Percentiles rank a stretch among this genome's conserved stretches.
Evolutionary conservation across 30 jellyfish, hydroid and myxozoan genomes (phyloP).

Genomic region (Pelagia noctiluca): DNA sequence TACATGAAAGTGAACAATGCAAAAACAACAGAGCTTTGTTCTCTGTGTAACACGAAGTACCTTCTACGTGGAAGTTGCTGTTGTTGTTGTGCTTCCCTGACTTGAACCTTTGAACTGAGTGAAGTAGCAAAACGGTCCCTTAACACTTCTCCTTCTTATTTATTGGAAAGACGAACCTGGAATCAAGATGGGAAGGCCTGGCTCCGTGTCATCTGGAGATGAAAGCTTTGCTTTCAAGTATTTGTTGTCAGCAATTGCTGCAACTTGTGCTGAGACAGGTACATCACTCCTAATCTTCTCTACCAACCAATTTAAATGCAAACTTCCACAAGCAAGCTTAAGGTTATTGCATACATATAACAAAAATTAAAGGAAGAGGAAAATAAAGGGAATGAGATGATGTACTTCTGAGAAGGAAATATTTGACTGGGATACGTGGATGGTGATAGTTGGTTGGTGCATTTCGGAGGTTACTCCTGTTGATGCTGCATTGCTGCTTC

Average conservation of each 20-base stretch:
- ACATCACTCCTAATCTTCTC: background rate
- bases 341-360: too few relatives aligned
- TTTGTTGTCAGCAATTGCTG: constrained; percentile 81
- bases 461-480: too few relatives aligned
- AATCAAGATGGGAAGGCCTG: constrained; percentile 85
- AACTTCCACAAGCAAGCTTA: background rate
- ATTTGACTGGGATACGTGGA: too few relatives aligned
- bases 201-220: constrained; percentile 51
- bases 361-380: too few relatives aligned
- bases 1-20: too few relatives aligned
- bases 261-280: constrained; percentile 95
- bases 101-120: background rate
- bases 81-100: background rate
- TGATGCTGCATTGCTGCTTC: too few relatives aligned
- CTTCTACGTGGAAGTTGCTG: background rate
- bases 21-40: too few relatives aligned
- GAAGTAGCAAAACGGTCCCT: background rate
- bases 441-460: too few relatives aligned
- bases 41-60: constrained; percentile 6
- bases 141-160: too few relatives aligned
- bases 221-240: constrained; percentile 81
- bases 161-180: background rate
- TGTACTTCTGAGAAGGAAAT: too few relatives aligned
- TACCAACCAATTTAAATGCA: background rate
- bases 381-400: too few relatives aligned